Conservation (phyloP, 2,113 vertebrate species). For the Cebidichthys violaceus region DNA sequence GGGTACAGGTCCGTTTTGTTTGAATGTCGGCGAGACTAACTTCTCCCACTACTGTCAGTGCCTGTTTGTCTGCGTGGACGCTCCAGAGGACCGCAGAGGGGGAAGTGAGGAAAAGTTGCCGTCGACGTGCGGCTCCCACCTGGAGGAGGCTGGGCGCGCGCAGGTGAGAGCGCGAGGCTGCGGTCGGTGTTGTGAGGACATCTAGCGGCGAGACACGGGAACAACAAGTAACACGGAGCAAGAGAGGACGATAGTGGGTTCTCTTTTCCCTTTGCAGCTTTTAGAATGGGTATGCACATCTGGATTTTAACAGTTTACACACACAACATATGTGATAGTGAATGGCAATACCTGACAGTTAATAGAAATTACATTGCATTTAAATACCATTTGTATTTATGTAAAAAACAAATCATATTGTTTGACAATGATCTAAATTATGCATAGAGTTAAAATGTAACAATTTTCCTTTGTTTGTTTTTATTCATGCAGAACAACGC, state of each 20-base stretch:
- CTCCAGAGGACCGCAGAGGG: background rate
- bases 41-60: background rate
- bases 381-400: background rate
- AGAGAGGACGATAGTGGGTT: background rate
- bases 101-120: conserved; percentile 15
- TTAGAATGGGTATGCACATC: background rate
- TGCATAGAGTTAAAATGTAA: background rate
- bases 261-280: background rate
- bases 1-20: background rate
- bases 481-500: background rate
- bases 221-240: background rate
- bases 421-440: background rate
- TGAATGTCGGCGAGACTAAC: background rate
- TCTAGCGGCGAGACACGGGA: conserved; percentile 49
- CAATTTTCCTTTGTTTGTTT: background rate
- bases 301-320: background rate
- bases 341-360: background rate
- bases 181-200: conserved; percentile 42
- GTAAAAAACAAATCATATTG: no score
- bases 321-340: background rate
- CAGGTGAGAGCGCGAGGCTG: conserved; percentile 58
- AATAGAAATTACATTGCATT: background rate
- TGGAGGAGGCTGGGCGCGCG: conserved; percentile 55
- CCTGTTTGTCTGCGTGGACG: conserved; percentile 19
- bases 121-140: conserved; percentile 65